phyloP scores from a whole-genome alignment of 1,140 invertebrate genomes.

The Drosophila simulans region DNA sequence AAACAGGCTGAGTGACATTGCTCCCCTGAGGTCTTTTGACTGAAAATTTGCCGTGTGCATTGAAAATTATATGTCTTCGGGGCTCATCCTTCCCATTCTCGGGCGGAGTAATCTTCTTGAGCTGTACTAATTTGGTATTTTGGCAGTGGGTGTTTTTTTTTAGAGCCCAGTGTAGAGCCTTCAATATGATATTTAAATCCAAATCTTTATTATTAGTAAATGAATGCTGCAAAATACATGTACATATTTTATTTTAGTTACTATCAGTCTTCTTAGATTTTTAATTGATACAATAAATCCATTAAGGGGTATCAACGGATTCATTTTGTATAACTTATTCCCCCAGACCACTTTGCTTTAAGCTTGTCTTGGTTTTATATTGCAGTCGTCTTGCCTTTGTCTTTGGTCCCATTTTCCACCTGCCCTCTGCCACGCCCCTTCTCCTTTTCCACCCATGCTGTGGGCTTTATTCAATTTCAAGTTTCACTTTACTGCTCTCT shows the following conservation, averaged over 20 bases:
- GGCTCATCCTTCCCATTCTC: constrained; percentile 18
- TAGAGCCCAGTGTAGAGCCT: neutral
- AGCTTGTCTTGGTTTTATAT: constrained; percentile 60
- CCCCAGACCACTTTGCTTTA: constrained; percentile 2
- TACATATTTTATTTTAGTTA: too few relatives aligned
- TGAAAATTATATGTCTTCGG: constrained; percentile 49
- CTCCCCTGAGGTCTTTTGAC: constrained; percentile 43
- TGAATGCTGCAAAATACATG: neutral
- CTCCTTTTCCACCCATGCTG: constrained; percentile 15
- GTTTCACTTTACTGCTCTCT: constrained; percentile 64
- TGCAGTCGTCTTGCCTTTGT: constrained; percentile 58
- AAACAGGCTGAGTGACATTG: constrained; percentile 34
- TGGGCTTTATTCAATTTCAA: constrained; percentile 79
- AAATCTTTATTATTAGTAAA: too few relatives aligned
- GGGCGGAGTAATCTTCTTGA: constrained; percentile 12
- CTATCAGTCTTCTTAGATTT: neutral
- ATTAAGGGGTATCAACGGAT: constrained; percentile 24
- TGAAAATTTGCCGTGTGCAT: constrained; percentile 54
- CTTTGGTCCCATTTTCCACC: constrained; percentile 32
- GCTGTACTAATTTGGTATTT: neutral
- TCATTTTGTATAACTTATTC: neutral
- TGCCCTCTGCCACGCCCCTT: constrained; percentile 6
- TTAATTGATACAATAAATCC: neutral
- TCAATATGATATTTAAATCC: too few relatives aligned
- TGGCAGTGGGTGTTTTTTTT: neutral